Base-by-base conservation (phyloP, 2,888 invertebrate genomes). In the Tenthredo mesomela region DNA sequence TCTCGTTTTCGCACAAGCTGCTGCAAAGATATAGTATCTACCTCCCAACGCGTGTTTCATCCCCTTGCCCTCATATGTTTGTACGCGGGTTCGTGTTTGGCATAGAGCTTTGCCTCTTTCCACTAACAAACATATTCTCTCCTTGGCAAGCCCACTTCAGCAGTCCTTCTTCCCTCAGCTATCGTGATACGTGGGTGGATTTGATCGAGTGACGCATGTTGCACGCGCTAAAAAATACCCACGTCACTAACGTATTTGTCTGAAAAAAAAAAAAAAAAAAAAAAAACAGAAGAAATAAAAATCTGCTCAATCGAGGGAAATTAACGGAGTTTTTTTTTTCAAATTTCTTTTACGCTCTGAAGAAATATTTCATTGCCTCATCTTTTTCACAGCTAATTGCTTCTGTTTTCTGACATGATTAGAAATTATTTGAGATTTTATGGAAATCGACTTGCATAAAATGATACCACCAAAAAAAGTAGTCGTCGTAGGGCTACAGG, bases 61-160 rank as follows among this genome's bases (percentile, higher is more conserved):
- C 33, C 80, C 80, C 61, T 78, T 12, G n/a, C 29, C 15, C 40
- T 80, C 21, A 61, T 80, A 61, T 80, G 80, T 58, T 80, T 80
- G 80, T 61, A 80, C 80, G 58, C 61, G n/a, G 58, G 58, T 80
- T 61, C 80, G 80, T 80, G 80, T 80, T 80, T 80, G 80, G 58
- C 80, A 80, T 58, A 61, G 80, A 80, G 80, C 61, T 80, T 80
- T 40, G 6, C 37, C 78, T 61, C 58, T 50, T 61, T 10, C 78
- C 67, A 67, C 67, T 67, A 40, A 80, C 78, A 40, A 61, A 80
- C 58, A 58, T 80, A 80, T 80, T 80, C 78, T 80, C 40, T 80
- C 33, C 40, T 80, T 80, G 80, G 61, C 80, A 40, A 80, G 50
- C 61, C 25, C n/a, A 43, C 12, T 58, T 61, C 33, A 15, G 18